Base-by-base conservation (phyloP, 1,140 invertebrate species). In the Marisa cornuarietis region DNA sequence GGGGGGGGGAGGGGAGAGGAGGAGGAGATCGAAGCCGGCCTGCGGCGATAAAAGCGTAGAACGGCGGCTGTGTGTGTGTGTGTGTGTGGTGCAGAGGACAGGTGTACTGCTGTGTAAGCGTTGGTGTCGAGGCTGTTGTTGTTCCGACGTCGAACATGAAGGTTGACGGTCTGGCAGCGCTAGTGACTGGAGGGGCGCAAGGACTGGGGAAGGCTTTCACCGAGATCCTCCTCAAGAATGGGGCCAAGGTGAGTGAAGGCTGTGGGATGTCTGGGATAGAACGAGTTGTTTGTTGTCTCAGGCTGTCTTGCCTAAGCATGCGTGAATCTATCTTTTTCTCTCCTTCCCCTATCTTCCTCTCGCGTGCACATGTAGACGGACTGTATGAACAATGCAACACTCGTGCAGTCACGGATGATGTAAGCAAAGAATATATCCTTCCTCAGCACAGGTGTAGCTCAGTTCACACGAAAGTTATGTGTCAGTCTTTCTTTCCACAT, bases 131-230 rank as follows among this genome's bases (percentile, higher is more conserved):
- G 54, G 16, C 16, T 58, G 16, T 18, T 58, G n/a, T 20, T 10
- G 18, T 24, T 22, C 18, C 4, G 69, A 13, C 71, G 52, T 42
- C 49, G 22, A 22, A 20, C 16, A 80, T 80, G 79, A 74, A 52
- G 24, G 68, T 73, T 51, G 63, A 49, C 10, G 94, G 93, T 78
- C 94, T 94, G 88, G 93, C 95, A 78, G 95, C 94, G 78, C 89
- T 95, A 63, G 92, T 95, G 61, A 95, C 95, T 31, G 95, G 95
- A 49, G 95, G 93, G 22, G 94, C 94, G 42, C 92, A 93, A 77
- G 95, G 95, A 65, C 94, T 95, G 76, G 95, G 95, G 22, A 92
- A 93, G 78, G 92, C 93, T 10, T 95, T 94, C 85, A 92, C 92
- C 80, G 92, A 94, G 82, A 94, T 94, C 85, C 88, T 95, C 8